A percentile compares a stretch with the other conserved stretches of the same genome.
These are phyloP conservation scores for Pterocles gutturalis DNA, from an alignment of 2,113 vertebrate species.

Conservation along the genomic window DNA sequence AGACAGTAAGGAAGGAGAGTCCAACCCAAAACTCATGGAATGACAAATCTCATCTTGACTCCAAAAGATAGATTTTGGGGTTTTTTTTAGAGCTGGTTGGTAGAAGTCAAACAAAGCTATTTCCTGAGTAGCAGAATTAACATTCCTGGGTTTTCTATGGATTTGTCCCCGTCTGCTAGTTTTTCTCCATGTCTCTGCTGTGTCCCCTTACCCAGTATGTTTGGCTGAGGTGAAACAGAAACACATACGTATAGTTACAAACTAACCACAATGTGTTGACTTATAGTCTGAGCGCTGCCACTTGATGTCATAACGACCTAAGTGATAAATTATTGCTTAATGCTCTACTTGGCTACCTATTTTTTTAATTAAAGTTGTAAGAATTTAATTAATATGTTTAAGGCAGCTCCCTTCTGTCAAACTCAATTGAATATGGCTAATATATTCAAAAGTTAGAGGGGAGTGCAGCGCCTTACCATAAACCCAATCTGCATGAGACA, in stretches of 20 bases:
- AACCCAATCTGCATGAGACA: not conserved
- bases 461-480: not conserved
- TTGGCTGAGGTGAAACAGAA: not conserved
- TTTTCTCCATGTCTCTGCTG: not conserved
- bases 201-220: rapidly evolving
- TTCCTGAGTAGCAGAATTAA: not conserved
- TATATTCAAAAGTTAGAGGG: not conserved
- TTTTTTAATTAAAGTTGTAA: not conserved
- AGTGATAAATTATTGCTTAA: not conserved
- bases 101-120: not conserved
- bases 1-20: not conserved
- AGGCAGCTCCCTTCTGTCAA: not conserved
- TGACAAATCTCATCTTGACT: not conserved
- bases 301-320: not conserved
- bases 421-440: not conserved
- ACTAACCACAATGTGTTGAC: rapidly evolving
- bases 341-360: not conserved
- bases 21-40: not conserved
- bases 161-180: not conserved
- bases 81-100: not conserved
- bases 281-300: rapidly evolving
- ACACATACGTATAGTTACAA: not conserved
- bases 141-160: not conserved
- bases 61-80: not conserved
- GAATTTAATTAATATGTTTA: not conserved